Evolutionary conservation across 2,797 vertebrate species (phyloP).

Genomic region (Parauchenoglanis ngamensis): DNA sequence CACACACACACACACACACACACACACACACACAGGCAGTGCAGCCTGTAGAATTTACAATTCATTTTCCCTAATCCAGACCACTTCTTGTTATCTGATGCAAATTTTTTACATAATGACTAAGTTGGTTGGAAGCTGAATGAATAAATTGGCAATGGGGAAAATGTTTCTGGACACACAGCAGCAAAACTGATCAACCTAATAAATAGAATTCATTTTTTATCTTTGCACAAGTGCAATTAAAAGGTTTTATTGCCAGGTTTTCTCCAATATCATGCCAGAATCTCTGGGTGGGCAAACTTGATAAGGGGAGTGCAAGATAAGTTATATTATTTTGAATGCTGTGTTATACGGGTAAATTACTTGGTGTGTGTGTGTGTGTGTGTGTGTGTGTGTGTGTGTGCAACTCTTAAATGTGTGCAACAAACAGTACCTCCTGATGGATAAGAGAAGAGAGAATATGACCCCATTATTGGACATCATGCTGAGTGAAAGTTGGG

Average conservation of each 20-base stretch:
- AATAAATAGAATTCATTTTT: not conserved
- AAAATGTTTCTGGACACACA: not conserved
- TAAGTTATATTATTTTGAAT: not conserved
- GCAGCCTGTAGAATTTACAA: not conserved
- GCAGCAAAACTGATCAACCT: not conserved
- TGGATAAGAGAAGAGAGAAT: not conserved
- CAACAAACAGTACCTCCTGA: not conserved
- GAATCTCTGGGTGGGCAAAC: not conserved
- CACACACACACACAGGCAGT: not conserved
- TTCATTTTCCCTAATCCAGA: not conserved
- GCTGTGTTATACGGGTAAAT: not conserved
- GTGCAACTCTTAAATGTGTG: not conserved
- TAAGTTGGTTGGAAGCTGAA: not conserved
- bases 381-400: not conserved
- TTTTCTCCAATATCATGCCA: not conserved
- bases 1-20: not conserved
- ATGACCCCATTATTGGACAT: slow-evolving; percentile 36
- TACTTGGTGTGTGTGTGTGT: not conserved
- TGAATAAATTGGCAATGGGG: not conserved
- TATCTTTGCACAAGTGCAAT: not conserved
- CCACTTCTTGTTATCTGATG: slow-evolving; percentile 1
- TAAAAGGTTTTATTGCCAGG: not conserved
- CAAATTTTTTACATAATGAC: not conserved
- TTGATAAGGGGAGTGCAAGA: not conserved
- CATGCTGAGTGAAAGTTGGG: slow-evolving; percentile 37